Base-by-base conservation (phyloP, 64 coral and sea anemone species). In the Exaiptasia diaphana region DNA sequence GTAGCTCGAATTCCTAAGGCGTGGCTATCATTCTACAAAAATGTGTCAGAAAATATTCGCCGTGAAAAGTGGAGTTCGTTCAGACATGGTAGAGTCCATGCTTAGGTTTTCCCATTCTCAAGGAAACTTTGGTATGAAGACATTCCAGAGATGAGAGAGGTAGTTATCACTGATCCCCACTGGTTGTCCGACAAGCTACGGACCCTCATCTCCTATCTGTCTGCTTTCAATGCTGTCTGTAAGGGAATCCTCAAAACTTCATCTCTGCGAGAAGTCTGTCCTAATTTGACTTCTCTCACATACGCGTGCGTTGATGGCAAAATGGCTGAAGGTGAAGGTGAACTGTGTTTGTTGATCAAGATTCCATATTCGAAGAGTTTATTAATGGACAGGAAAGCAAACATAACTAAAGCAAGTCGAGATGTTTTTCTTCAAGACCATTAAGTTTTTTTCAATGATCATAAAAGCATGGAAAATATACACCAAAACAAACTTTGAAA, bases 61-160 rank as follows among this genome's bases (percentile, higher is more conserved):
- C n/a, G n/a, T n/a, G n/a, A n/a, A 73, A 4, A 28, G 65, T 22
- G 57, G 90, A 5, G 77, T 87, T 73, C 85, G 74, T n/a, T 65
- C 76, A 18, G 29, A 86, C 49, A 83, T 76, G 40, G 78, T 74
- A 35, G 75, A 75, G 29, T 76, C 90, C 17, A 86, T 93, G 67
- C 86, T 93, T 69, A 75, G 73, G 21, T 93, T 87, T 35, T 93
- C 87, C 52, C 90, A 93, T 49, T 82, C 78, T 5, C 90, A 93
- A 63, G 90, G 90, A 35, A 77, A 17, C 48, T 93, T 22, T 93
- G 90, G 90, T 93, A 82, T 58, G 85, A 85, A 57, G 90, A 93
- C 5, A 60, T 93, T 37, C 90, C 90, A 0, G 90, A 53, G 13
- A 37, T 93, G 24, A 74, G 69, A 6, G 90, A 93, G 36, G 30